Base-by-base conservation (phyloP, 2,888 invertebrate species). In the Amiota minor region DNA sequence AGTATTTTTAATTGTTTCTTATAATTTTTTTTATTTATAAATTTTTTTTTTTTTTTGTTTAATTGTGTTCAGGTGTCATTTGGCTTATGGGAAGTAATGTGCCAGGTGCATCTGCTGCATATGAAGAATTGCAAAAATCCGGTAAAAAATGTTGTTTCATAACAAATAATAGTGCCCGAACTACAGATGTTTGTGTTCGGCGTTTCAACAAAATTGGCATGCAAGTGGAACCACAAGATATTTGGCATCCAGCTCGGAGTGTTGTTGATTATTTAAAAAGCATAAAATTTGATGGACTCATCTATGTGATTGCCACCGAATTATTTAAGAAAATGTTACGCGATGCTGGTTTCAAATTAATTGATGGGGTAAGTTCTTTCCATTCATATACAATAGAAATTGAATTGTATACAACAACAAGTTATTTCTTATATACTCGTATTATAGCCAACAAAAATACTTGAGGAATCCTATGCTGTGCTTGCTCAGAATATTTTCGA, bases 241-340 rank as follows among this genome's bases (percentile, higher is more conserved):
- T 89, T 16, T 82, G 91, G 68, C 90, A 89, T 79, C 91, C 92
- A 0, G 87, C 89, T 0, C 81, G 88, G 72, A 91, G 90, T 4
- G 86, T 91, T 9, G 83, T 89, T 1, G 86, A 89, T 77, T 91
- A 92, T 80, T 81, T 92, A 70, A 90, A 90, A 45, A 88, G 86
- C 62, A 89, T 90, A 1, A 84, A 91, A 3, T 92, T 92, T 76
- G 77, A 90, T 0, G 91, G 90, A 0, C 87, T 91, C 67, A 89
- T 91, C 70, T 91, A 89, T 74, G 86, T 90, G 0, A 87, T 92
- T 10, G 91, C 89, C 0, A 78, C 89, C 6, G 72, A 81, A 0
- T 46, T 73, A 1, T 89, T 91, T 47, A 88, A 88, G 61, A 68
- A 84, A 18, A 75, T 84, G n/a, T 77, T 92, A 0, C 78, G 79